Percentiles rank a stretch among this genome's conserved stretches.
phyloP scores from a whole-genome alignment of 2,113 vertebrate species.

The Pterocles orientalis region DNA sequence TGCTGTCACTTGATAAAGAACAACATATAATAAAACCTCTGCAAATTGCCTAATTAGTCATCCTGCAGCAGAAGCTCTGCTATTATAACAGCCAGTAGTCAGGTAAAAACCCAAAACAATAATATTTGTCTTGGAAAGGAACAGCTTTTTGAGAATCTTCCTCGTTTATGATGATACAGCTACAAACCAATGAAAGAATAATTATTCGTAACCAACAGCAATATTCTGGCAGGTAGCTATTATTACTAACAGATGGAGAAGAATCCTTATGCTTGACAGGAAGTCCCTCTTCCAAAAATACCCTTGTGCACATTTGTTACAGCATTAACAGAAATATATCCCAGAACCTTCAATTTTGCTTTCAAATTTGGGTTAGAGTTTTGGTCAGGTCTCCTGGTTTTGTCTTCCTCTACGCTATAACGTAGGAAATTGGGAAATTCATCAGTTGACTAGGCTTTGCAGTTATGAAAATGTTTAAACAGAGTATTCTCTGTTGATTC shows the following conservation, averaged over 20 bases:
- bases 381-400: neutral
- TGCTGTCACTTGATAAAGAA: constrained; percentile 75
- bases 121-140: constrained; percentile 44
- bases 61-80: constrained; percentile 27
- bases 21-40: constrained; percentile 59
- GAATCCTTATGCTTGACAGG: neutral
- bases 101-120: constrained; percentile 35
- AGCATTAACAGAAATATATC: neutral
- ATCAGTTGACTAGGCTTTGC: neutral
- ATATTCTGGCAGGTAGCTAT: neutral
- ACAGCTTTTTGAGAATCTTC: neutral
- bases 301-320: neutral
- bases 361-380: neutral
- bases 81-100: constrained; percentile 63
- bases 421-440: neutral
- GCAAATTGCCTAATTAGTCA: constrained; percentile 73
- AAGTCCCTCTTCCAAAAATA: neutral
- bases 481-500: neutral
- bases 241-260: neutral
- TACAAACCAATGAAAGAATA: constrained; percentile 8
- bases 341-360: neutral
- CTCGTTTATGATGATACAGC: constrained; percentile 3
- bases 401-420: neutral
- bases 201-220: neutral
- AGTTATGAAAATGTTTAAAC: neutral